phyloP scores from a whole-genome alignment of 2,113 vertebrate genomes.

The Trinectes maculatus region DNA sequence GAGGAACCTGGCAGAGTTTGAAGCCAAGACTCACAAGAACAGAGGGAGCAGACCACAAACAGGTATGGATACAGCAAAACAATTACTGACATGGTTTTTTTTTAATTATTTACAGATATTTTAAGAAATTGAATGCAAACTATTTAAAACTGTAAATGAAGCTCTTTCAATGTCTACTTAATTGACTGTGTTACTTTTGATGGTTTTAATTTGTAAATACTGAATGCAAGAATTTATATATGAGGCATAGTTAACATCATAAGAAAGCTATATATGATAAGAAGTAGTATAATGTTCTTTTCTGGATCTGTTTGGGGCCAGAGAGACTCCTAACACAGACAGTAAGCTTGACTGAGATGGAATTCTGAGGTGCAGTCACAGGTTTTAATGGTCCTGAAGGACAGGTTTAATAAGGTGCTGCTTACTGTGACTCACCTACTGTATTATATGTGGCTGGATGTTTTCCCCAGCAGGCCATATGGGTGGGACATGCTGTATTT shows the following conservation, averaged over 20 bases:
- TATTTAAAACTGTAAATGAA: background rate
- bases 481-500: no score
- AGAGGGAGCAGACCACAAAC: constrained; percentile 12
- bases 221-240: background rate
- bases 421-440: constrained; percentile 9
- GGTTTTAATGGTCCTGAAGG: constrained; percentile 10
- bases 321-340: background rate
- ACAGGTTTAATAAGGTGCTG: constrained; percentile 8
- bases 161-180: no score
- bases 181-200: no score
- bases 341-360: background rate
- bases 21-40: background rate
- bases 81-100: background rate
- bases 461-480: constrained; percentile 19
- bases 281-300: background rate
- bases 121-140: background rate
- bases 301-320: background rate
- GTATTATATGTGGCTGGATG: constrained; percentile 25
- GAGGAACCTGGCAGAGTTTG: background rate
- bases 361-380: background rate
- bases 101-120: background rate
- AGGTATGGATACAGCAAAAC: constrained; percentile 39
- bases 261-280: no score
- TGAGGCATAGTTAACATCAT: no score
- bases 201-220: background rate